These are phyloP conservation scores for Vanessa atalanta DNA, from an alignment of 1,140 invertebrate genomes.

Conservation along the genomic window DNA sequence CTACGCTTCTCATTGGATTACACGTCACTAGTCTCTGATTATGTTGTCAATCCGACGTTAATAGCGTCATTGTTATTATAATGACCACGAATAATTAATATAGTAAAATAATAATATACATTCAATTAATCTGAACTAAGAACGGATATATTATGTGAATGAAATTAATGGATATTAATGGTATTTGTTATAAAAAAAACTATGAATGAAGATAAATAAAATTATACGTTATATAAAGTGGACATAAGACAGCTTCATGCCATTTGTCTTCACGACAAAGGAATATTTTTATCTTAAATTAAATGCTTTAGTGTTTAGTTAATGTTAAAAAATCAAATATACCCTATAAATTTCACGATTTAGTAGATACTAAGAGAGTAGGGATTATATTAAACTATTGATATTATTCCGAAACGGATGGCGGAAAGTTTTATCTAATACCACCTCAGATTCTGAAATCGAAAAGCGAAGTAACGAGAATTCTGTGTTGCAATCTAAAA, in stretches of 20 bases:
- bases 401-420: background rate
- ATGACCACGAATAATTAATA: background rate
- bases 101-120: no score
- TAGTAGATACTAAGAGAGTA: background rate
- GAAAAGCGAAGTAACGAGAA: conserved; percentile 16
- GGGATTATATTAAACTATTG: background rate
- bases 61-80: background rate
- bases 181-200: no score
- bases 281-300: no score
- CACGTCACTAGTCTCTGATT: background rate
- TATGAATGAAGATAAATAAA: no score
- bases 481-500: conserved; percentile 16
- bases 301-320: no score
- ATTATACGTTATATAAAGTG: no score
- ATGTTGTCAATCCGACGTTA: background rate
- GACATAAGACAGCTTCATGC: no score
- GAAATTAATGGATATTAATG: no score
- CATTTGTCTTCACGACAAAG: no score
- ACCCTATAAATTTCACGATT: no score
- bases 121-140: background rate
- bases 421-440: background rate
- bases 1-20: background rate
- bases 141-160: background rate
- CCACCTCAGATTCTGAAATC: conserved; percentile 9
- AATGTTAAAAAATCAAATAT: no score